Evolutionary conservation across 1,140 invertebrate species (phyloP).

Genomic region (Polyergus mexicanus): DNA sequence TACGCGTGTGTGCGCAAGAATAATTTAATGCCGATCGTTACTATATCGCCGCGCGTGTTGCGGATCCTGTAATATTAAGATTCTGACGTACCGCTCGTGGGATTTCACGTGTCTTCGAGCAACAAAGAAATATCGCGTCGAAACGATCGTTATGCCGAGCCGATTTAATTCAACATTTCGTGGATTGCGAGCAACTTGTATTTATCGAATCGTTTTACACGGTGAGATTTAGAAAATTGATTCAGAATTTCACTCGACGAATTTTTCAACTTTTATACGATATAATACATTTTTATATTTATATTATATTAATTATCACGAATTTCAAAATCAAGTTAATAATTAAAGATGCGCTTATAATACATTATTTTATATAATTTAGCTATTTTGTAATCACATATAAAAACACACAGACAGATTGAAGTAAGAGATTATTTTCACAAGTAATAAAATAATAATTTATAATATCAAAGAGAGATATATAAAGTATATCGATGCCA

Average conservation of each 20-base stretch:
- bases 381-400: not conserved
- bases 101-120: not conserved
- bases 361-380: not conserved
- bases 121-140: constrained; percentile 19
- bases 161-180: too few relatives aligned
- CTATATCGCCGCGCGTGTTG: constrained; percentile 44
- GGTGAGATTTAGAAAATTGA: not conserved
- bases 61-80: not conserved
- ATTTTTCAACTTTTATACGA: not conserved
- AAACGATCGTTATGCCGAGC: not conserved
- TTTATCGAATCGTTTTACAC: not conserved
- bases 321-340: not conserved
- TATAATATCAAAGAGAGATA: constrained; percentile 5
- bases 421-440: not conserved
- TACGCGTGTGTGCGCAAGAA: constrained; percentile 46
- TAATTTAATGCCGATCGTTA: constrained; percentile 69
- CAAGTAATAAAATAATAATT: not conserved
- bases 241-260: not conserved
- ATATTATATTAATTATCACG: not conserved
- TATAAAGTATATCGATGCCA: constrained; percentile 10
- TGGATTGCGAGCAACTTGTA: not conserved
- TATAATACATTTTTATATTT: constrained; percentile 1
- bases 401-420: too few relatives aligned
- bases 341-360: too few relatives aligned
- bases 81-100: not conserved